phyloP scores from a whole-genome alignment of 2,113 vertebrate genomes.

The Trichechus manatus region DNA sequence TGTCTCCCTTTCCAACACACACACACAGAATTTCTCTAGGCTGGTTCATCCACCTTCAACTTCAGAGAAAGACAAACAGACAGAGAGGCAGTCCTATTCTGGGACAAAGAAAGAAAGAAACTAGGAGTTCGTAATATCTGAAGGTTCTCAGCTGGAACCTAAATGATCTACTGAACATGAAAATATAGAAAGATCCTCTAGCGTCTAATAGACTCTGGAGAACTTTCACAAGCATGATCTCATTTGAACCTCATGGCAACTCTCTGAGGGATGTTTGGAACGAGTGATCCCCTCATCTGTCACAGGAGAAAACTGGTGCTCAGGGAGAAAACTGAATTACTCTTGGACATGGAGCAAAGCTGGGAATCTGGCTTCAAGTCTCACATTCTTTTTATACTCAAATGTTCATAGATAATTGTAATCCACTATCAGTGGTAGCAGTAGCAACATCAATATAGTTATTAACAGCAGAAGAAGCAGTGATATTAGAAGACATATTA shows the following conservation, averaged over 20 bases:
- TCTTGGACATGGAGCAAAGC: rapidly evolving
- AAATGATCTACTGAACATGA: neutral
- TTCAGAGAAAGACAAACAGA: neutral
- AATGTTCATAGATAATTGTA: rapidly evolving
- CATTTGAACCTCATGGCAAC: rapidly evolving
- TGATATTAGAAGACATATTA: rapidly evolving
- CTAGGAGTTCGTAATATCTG: rapidly evolving
- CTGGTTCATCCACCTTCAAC: neutral
- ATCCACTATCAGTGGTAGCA: rapidly evolving
- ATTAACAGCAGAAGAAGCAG: rapidly evolving
- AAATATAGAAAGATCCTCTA: neutral
- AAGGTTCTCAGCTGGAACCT: neutral
- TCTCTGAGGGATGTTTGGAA: neutral
- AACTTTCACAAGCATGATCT: rapidly evolving
- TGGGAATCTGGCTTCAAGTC: neutral
- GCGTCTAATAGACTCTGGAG: rapidly evolving
- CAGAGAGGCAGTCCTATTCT: neutral
- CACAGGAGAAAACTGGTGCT: neutral
- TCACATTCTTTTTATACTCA: neutral
- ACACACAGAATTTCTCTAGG: neutral
- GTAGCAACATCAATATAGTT: rapidly evolving
- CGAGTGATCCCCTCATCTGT: rapidly evolving
- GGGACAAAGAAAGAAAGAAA: neutral
- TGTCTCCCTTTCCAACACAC: no score
- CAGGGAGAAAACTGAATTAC: rapidly evolving